Percentiles rank a stretch among this genome's conserved stretches.
phyloP scores from a whole-genome alignment of 2,113 vertebrate genomes.

The Saccopteryx bilineata region DNA sequence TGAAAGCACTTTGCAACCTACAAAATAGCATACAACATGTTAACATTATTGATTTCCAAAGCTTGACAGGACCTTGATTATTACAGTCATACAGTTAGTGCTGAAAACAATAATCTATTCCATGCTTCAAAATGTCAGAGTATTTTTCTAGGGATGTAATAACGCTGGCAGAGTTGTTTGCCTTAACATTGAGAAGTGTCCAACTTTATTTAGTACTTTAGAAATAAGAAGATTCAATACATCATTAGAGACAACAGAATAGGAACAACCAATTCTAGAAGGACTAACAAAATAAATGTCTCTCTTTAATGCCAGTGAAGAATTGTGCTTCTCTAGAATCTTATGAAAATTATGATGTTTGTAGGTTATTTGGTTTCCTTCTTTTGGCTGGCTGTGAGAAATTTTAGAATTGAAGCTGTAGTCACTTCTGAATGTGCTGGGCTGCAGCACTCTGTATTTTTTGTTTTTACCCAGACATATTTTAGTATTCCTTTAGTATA shows the following conservation, averaged over 20 bases:
- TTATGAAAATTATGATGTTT: not conserved
- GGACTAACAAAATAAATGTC: not conserved
- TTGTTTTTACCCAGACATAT: not conserved
- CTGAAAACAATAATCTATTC: slow-evolving; percentile 38
- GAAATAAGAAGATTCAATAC: not conserved
- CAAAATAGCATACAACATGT: slow-evolving; percentile 5
- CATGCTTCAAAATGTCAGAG: slow-evolving; percentile 42
- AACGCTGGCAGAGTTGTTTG: not conserved
- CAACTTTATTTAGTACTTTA: not conserved
- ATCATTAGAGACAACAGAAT: not conserved
- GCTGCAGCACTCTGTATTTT: not conserved
- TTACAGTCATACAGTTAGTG: not conserved
- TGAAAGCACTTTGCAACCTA: slow-evolving; percentile 18
- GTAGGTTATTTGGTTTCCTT: slow-evolving; percentile 14
- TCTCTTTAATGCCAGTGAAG: not conserved
- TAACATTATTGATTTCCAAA: slow-evolving; percentile 30
- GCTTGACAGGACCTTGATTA: not conserved
- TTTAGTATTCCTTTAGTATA: not conserved
- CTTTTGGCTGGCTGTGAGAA: not conserved
- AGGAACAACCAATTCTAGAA: not conserved
- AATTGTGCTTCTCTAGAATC: slow-evolving; percentile 7
- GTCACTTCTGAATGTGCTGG: slow-evolving; percentile 26
- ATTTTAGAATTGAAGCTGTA: slow-evolving; percentile 13
- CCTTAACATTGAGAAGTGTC: not conserved
- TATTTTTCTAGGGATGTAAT: slow-evolving; percentile 42